A percentile compares a stretch with the other conserved stretches of the same genome.
Conservation (phyloP, 1,140 invertebrate species). For the Anoplolepis gracilipes region DNA sequence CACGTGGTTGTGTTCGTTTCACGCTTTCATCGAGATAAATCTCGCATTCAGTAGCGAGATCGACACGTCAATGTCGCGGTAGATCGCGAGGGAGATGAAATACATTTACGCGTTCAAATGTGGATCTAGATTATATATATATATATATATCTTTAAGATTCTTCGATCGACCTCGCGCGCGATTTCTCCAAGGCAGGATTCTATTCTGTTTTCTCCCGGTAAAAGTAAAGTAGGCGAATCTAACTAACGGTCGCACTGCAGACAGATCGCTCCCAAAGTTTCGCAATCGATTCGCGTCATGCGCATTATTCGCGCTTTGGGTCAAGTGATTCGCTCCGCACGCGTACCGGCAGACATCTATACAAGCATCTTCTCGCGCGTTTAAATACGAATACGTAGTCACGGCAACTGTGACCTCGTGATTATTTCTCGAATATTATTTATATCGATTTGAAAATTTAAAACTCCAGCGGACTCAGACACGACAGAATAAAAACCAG, state of each 20-base stretch:
- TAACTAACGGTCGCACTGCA: conserved; percentile 45
- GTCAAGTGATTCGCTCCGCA: conserved; percentile 11
- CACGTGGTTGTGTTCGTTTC: neutral
- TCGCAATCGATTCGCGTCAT: conserved; percentile 47
- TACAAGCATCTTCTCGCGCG: neutral
- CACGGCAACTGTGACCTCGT: neutral
- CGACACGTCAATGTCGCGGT: conserved; percentile 2
- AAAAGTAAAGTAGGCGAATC: conserved; percentile 62
- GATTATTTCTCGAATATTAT: neutral
- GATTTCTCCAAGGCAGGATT: conserved; percentile 18
- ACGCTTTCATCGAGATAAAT: conserved; percentile 19
- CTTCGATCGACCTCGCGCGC: conserved; percentile 20
- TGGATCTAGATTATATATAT: neutral
- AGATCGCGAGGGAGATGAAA: conserved; percentile 29
- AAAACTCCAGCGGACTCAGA: neutral
- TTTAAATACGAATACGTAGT: conserved; percentile 19
- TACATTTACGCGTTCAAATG: conserved; percentile 1
- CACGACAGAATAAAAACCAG: neutral
- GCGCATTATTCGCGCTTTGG: conserved; percentile 49
- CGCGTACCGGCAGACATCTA: neutral
- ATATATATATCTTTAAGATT: conserved; percentile 19
- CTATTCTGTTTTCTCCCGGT: neutral
- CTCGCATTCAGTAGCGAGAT: conserved; percentile 15
- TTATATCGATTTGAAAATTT: neutral
- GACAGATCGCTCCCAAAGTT: conserved; percentile 3